These are phyloP conservation scores for Drosophila planitibia DNA, from an alignment of 2,888 invertebrate genomes.

Conservation along the genomic window DNA sequence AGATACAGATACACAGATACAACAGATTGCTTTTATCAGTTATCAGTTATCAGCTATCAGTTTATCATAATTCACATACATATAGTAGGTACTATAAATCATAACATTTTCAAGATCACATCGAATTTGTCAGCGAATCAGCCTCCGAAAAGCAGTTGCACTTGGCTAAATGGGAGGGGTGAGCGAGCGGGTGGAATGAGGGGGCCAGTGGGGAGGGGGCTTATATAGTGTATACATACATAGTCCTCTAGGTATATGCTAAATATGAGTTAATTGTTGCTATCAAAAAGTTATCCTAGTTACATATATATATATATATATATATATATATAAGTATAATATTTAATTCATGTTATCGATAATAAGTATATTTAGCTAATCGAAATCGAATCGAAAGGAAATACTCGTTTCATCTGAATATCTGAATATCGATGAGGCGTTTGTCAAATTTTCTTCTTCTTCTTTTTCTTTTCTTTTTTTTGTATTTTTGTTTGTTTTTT, in stretches of 20 bases:
- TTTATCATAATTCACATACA: slow-evolving; percentile 2
- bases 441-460: neutral
- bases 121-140: slow-evolving; percentile 45
- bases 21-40: slow-evolving; percentile 32
- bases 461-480: neutral
- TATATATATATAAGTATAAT: slow-evolving; percentile 17
- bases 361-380: slow-evolving; percentile 60
- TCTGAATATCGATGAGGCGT: slow-evolving; percentile 16
- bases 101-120: slow-evolving; percentile 55
- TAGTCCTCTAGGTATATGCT: slow-evolving; percentile 21
- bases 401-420: slow-evolving; percentile 27
- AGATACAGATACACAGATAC: slow-evolving; percentile 29
- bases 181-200: neutral
- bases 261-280: slow-evolving; percentile 43
- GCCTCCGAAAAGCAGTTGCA: slow-evolving; percentile 41
- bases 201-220: neutral
- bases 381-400: slow-evolving; percentile 61
- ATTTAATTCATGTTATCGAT: slow-evolving; percentile 39
- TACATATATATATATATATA: slow-evolving; percentile 26
- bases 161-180: slow-evolving; percentile 17
- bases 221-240: slow-evolving; percentile 14
- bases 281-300: slow-evolving; percentile 63
- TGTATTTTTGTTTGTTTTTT: neutral
- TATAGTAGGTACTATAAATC: slow-evolving; percentile 22
- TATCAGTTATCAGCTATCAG: slow-evolving; percentile 5